phyloP scores from a whole-genome alignment of 2,797 vertebrate species.

The Dendrocincla fuliginosa region DNA sequence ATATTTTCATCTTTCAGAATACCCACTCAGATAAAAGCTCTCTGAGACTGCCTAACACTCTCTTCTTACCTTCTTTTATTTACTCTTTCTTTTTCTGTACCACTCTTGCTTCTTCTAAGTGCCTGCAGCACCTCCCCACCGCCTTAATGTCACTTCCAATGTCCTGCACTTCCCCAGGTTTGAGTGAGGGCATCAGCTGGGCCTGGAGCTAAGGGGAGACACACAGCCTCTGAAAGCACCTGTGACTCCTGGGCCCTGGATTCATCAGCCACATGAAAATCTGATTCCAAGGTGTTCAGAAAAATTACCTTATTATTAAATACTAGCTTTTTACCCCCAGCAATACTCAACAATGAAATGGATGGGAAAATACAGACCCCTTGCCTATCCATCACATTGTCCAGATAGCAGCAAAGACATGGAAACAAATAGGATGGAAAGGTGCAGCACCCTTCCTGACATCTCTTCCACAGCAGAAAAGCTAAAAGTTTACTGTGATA shows the following conservation, averaged over 20 bases:
- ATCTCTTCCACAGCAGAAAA: neutral
- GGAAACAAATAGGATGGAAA: neutral
- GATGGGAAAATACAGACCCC: neutral
- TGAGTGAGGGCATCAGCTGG: neutral
- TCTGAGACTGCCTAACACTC: neutral
- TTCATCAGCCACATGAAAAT: neutral
- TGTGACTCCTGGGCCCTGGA: fast-evolving
- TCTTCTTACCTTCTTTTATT: neutral
- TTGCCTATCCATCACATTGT: neutral
- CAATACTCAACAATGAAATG: neutral
- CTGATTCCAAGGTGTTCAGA: neutral
- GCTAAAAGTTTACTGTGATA: neutral
- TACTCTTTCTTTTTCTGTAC: neutral
- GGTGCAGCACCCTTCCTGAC: neutral
- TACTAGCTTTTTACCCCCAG: neutral
- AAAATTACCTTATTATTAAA: neutral
- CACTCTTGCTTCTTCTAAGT: neutral
- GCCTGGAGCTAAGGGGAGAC: neutral
- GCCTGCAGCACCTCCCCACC: neutral
- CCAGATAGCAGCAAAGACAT: neutral
- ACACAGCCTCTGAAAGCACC: neutral
- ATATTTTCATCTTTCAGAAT: neutral
- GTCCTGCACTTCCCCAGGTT: neutral
- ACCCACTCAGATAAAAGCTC: neutral
- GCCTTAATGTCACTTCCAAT: neutral